These are phyloP conservation scores for Aurelia aurita DNA, from an alignment of 30 jellyfish, hydroid and myxozoan species.

Conservation along the genomic window DNA sequence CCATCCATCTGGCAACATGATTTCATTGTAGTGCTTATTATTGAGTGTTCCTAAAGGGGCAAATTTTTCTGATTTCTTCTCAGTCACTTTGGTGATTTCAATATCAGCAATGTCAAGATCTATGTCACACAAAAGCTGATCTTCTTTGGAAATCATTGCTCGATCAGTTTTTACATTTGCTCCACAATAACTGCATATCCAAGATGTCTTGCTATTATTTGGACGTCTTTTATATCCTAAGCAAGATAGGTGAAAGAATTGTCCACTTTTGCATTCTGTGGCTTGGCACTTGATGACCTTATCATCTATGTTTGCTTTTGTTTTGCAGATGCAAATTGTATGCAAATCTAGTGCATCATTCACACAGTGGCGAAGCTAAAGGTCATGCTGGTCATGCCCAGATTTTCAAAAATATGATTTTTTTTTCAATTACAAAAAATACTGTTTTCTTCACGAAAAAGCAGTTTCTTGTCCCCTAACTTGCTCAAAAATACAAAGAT, in stretches of 20 bases:
- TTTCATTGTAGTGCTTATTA: constrained; percentile 13
- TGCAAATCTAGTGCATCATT: constrained; percentile 36
- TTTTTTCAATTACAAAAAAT: neutral
- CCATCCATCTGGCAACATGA: constrained; percentile 36
- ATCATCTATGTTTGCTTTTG: constrained; percentile 43
- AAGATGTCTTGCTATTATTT: constrained; percentile 45
- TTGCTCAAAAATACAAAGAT: no score
- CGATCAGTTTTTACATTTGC: constrained; percentile 25
- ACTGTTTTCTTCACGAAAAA: no score
- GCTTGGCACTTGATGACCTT: constrained; percentile 57
- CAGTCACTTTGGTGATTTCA: constrained; percentile 36
- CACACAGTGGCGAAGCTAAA: constrained; percentile 6
- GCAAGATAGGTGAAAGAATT: constrained; percentile 57
- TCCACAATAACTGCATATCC: constrained; percentile 54
- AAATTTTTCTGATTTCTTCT: constrained; percentile 36
- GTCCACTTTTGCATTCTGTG: constrained; percentile 55
- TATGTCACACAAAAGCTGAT: constrained; percentile 7
- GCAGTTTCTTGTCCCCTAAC: no score
- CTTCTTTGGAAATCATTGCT: constrained; percentile 35
- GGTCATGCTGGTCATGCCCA: constrained; percentile 2
- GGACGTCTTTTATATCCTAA: constrained; percentile 70
- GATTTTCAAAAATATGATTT: constrained; percentile 19
- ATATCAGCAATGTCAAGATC: constrained; percentile 19
- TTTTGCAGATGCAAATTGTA: constrained; percentile 62
- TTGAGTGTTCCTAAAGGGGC: constrained; percentile 46